Conservation (phyloP, 2,888 invertebrate species). For the Lithosia quadra region DNA sequence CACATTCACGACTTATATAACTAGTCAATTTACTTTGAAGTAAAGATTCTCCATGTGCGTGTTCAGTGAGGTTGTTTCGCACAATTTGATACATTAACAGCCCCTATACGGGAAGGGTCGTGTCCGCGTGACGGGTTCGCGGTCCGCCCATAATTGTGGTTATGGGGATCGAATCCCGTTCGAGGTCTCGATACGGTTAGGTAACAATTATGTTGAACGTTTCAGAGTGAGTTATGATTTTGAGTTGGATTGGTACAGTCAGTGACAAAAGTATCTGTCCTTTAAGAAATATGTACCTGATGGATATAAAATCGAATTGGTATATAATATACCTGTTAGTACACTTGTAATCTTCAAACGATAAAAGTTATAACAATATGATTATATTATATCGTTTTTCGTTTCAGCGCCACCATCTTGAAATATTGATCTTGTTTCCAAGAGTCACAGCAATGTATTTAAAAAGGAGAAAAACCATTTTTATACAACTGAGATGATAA, state of each 20-base stretch:
- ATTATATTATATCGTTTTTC: no score
- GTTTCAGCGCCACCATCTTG: no score
- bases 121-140: constrained; percentile 44
- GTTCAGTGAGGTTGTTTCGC: constrained; percentile 26
- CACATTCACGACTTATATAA: background rate
- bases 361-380: no score
- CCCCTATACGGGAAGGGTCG: constrained; percentile 31
- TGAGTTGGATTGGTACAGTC: background rate
- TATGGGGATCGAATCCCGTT: constrained; percentile 35
- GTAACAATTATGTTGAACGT: constrained; percentile 30
- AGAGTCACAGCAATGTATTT: no score
- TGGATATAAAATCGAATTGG: no score
- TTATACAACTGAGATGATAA: no score
- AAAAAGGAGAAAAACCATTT: no score
- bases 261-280: background rate
- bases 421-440: no score
- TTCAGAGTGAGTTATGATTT: constrained; percentile 17
- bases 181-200: constrained; percentile 24
- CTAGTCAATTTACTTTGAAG: constrained; percentile 11
- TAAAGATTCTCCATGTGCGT: constrained; percentile 21
- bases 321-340: no score
- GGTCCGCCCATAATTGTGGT: constrained; percentile 52
- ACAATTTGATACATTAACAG: constrained; percentile 44
- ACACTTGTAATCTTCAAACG: no score
- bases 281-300: no score